Evolutionary conservation across 2,113 vertebrate genomes (phyloP).

Genomic region (Psettodes erumei): DNA sequence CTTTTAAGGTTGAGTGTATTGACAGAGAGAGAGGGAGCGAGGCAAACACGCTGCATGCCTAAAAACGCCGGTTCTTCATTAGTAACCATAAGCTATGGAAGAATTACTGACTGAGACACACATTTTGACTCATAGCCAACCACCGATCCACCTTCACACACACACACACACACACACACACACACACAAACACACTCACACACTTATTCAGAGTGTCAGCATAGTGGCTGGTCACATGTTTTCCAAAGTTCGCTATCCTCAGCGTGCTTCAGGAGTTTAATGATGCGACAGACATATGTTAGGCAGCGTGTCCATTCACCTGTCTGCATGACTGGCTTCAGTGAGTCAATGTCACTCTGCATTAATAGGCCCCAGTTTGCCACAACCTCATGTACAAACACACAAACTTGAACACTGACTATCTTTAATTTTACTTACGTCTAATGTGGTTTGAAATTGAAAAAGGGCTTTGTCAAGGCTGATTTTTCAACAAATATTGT

Average conservation of each 20-base stretch:
- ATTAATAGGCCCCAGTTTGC: not conserved
- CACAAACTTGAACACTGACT: no score
- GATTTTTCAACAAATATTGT: not conserved
- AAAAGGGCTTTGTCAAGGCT: not conserved
- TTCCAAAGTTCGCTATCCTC: constrained; percentile 73
- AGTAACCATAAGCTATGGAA: constrained; percentile 52
- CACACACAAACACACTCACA: not conserved
- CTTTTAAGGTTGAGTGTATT: constrained; percentile 82
- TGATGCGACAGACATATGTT: constrained; percentile 14
- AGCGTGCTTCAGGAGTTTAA: constrained; percentile 11
- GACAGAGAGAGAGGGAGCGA: constrained; percentile 62
- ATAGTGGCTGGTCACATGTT: constrained; percentile 67
- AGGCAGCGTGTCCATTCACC: not conserved
- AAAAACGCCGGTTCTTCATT: constrained; percentile 59
- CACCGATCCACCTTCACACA: not conserved
- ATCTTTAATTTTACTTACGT: not conserved
- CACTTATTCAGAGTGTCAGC: constrained; percentile 46
- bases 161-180: not conserved
- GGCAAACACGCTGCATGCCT: constrained; percentile 68
- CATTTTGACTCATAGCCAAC: constrained; percentile 9
- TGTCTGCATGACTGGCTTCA: not conserved
- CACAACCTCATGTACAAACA: not conserved
- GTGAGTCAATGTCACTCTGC: not conserved
- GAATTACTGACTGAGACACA: constrained; percentile 26
- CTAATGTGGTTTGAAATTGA: constrained; percentile 18